phyloP scores from a whole-genome alignment of 1,140 invertebrate species.

The Cydia splendana region DNA sequence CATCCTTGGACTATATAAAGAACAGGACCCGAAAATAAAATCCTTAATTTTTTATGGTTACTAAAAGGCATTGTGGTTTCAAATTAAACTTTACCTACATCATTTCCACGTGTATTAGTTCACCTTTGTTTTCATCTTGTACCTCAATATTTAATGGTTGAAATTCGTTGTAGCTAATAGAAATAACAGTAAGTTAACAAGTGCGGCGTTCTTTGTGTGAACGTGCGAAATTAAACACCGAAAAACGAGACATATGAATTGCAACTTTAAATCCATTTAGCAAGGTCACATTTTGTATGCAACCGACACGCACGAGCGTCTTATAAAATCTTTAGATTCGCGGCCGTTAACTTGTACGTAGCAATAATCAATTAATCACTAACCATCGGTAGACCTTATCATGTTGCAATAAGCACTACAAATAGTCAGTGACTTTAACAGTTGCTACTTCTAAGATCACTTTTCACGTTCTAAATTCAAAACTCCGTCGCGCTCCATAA shows the following conservation, averaged over 20 bases:
- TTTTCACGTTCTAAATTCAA: slow-evolving; percentile 25
- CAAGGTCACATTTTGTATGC: background rate
- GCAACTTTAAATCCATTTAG: background rate
- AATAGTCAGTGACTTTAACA: background rate
- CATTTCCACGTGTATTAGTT: background rate
- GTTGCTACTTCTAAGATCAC: background rate
- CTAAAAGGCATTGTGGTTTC: background rate
- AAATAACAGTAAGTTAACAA: slow-evolving; percentile 7
- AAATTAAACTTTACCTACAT: background rate
- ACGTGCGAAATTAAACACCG: slow-evolving; percentile 2
- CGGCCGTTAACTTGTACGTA: background rate
- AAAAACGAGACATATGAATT: background rate
- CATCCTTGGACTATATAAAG: background rate
- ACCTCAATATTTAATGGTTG: background rate
- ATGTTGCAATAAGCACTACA: too few relatives aligned
- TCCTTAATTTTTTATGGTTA: background rate
- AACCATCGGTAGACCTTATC: too few relatives aligned
- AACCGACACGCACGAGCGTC: background rate
- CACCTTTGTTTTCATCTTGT: background rate
- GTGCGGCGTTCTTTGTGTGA: background rate
- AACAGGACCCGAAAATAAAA: background rate
- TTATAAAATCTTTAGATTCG: background rate
- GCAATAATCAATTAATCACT: too few relatives aligned
- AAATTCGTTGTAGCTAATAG: background rate
- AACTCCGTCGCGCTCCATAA: slow-evolving; percentile 9